Conservation (phyloP, 2,888 invertebrate genomes). For the Papilio elwesi region DNA sequence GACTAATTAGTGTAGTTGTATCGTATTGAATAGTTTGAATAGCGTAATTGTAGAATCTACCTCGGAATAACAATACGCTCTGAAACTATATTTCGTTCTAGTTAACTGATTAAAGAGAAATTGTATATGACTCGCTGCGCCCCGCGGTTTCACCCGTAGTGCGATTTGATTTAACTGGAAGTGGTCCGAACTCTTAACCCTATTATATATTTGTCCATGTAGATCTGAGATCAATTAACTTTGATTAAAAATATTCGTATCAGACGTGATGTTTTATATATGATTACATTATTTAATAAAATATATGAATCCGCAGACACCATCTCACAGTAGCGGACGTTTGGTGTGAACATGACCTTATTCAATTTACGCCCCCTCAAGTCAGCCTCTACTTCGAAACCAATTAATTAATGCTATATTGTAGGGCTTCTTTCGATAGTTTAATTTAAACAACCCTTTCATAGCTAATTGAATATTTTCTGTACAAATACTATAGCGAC, state of each 20-base stretch:
- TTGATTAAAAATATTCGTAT: too few species aligned
- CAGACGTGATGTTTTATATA: too few species aligned
- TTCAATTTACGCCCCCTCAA: slow-evolving; percentile 4
- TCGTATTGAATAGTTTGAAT: background rate
- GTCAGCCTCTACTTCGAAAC: background rate
- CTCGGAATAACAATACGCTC: background rate
- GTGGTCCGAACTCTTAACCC: too few species aligned
- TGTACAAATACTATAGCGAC: background rate
- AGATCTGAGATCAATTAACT: too few species aligned
- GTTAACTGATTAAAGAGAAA: too few species aligned
- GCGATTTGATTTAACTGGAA: too few species aligned
- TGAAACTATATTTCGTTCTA: background rate
- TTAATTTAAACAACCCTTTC: slow-evolving; percentile 12
- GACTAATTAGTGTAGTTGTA: background rate
- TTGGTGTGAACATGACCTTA: background rate
- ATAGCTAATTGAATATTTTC: background rate
- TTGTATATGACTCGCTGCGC: too few species aligned
- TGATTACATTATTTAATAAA: too few species aligned
- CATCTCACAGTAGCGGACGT: background rate
- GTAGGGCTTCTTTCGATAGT: background rate
- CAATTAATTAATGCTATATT: slow-evolving; percentile 7
- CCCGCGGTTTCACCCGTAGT: too few species aligned
- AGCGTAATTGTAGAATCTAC: background rate
- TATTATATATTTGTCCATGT: too few species aligned
- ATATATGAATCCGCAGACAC: too few species aligned